Percentiles rank a stretch among this genome's conserved stretches.
phyloP scores from a whole-genome alignment of 2,113 vertebrate genomes.

The Leiothrix lutea region DNA sequence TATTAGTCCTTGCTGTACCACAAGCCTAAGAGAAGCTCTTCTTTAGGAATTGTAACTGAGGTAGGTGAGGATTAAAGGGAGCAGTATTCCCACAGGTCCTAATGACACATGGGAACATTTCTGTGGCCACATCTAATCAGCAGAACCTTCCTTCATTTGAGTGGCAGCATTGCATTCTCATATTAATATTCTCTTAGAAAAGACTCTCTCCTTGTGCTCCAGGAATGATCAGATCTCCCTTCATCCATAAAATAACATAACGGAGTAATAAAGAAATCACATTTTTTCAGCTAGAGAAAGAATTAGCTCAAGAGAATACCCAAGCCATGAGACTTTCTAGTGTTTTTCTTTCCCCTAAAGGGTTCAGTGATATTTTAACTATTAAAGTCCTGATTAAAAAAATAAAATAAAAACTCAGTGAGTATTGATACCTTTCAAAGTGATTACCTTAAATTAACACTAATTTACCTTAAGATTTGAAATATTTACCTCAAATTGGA shows the following conservation, averaged over 20 bases:
- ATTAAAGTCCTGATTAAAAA: background rate
- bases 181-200: background rate
- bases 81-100: background rate
- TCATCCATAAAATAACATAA: background rate
- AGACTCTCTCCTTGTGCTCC: background rate
- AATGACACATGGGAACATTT: background rate
- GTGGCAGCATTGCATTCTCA: background rate
- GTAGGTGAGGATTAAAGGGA: background rate
- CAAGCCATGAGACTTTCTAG: background rate
- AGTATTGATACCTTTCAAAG: background rate
- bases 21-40: background rate
- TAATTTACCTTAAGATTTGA: background rate
- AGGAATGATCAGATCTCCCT: background rate
- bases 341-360: background rate
- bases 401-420: background rate
- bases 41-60: background rate
- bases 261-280: background rate
- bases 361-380: background rate
- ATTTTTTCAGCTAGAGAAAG: background rate
- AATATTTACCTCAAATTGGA: background rate
- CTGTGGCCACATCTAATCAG: background rate
- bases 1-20: background rate
- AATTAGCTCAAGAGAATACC: background rate
- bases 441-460: background rate
- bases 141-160: background rate